Evolutionary conservation across 2,797 vertebrate species (phyloP).

Genomic region (Cuculus canorus): DNA sequence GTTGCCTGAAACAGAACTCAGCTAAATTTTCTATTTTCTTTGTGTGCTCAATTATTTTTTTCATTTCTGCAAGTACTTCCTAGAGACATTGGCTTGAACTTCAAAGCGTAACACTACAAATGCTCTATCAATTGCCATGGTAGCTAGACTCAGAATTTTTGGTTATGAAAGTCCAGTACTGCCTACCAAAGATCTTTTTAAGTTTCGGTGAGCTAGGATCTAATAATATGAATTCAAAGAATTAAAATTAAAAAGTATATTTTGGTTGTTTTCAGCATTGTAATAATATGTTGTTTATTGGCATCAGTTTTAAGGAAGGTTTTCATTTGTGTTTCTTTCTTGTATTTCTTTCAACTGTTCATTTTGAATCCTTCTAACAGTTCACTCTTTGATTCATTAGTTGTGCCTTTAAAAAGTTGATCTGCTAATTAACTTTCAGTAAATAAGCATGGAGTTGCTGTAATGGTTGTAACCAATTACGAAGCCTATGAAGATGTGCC

Average conservation of each 20-base stretch:
- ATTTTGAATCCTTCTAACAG: neutral
- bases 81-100: neutral
- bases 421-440: neutral
- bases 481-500: neutral
- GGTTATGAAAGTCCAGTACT: neutral
- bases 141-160: neutral
- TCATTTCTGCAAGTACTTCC: neutral
- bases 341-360: neutral
- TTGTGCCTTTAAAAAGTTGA: neutral
- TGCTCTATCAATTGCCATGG: neutral
- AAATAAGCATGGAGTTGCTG: neutral
- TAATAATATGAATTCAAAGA: neutral
- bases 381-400: neutral
- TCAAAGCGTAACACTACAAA: neutral
- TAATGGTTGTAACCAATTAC: neutral
- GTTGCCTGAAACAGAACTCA: slow-evolving; percentile 3
- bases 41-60: neutral
- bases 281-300: neutral
- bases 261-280: neutral
- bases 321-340: neutral
- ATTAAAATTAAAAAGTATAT: neutral
- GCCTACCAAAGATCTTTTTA: neutral
- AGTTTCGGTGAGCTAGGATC: neutral
- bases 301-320: neutral
- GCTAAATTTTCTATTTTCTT: neutral